Evolutionary conservation across 1,140 invertebrate genomes (phyloP), one percentile per base, ranked within the genome.

Genomic region (Goniozus legneri): DNA sequence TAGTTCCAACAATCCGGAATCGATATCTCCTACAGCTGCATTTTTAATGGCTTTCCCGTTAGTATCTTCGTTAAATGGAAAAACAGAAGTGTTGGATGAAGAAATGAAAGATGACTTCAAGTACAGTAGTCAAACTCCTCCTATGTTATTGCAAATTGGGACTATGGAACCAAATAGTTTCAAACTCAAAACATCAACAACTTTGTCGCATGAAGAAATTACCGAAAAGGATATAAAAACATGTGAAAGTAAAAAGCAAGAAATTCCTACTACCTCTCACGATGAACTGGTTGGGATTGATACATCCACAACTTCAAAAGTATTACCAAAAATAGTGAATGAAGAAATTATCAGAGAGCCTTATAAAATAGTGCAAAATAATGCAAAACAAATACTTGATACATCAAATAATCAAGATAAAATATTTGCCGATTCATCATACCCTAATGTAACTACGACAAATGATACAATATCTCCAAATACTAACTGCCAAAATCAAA

Each of bases 11-110:
- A 81, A 84, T 67, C 76, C 80, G 1, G 81, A 83, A 58, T 84
- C 82, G 8, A 85, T 86, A 52, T 89, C 87, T 14, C 86, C 87
- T 8, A 89, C 86, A 8, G 87, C 85, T 18, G 87, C 87, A 7
- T 88, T 88, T 64, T 67, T 89, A 14, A 79, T 86, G 67, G 83
- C 86, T 7, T 89, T 89, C 58, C 87, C 87, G 1, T 67, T 88
- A 10, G 86, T 88, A 1, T 83, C 82, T 2, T 78, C 78, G 7
- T 42, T 79, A 3, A 79, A 75, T 33, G 79, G 78, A 8, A 81
- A 79, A 42, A 75, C 79, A 1, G 82, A 83, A 52, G 79, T 81
- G 2, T 57, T 82, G 2, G 79, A 78, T 16, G 79, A 80, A 37
- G 78, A 80, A 40, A 74, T 75, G 60, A 79, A 80, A 42, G 73